These are phyloP conservation scores for Rhodeus uyekii DNA, from an alignment of 2,797 vertebrate genomes.

Conservation along the genomic window DNA sequence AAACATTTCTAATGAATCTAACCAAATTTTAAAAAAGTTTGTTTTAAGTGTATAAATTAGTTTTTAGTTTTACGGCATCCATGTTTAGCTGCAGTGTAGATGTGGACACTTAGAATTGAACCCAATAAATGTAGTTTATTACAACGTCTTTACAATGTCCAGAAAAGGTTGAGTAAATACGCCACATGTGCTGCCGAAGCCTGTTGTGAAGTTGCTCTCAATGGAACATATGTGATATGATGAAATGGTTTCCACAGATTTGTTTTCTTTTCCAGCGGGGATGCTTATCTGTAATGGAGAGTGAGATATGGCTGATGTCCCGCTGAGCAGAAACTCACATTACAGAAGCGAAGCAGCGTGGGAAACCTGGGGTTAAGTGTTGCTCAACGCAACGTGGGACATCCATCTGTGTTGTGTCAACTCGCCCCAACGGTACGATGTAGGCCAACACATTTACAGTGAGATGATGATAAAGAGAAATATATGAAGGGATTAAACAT, in stretches of 20 bases:
- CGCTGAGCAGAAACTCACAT: constrained; percentile 1
- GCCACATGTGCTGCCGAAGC: neutral
- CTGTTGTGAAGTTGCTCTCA: neutral
- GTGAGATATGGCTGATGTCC: constrained; percentile 19
- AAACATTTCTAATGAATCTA: too few relatives aligned
- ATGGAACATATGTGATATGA: neutral
- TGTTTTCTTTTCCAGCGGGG: constrained; percentile 19
- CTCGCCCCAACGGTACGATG: neutral
- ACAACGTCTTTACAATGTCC: neutral
- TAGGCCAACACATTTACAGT: neutral
- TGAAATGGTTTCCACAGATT: constrained; percentile 13
- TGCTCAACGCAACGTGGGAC: neutral
- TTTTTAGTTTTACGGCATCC: too few relatives aligned
- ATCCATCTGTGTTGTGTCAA: constrained; percentile 29
- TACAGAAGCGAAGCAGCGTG: constrained; percentile 17
- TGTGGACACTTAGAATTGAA: neutral
- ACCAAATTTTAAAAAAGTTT: neutral
- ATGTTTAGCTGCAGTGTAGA: neutral
- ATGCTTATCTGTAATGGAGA: constrained; percentile 26
- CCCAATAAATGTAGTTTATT: neutral
- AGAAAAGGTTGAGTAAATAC: too few relatives aligned
- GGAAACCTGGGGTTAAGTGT: constrained; percentile 17
- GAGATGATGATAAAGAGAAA: neutral
- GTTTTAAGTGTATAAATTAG: too few relatives aligned
- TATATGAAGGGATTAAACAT: neutral